phyloP scores from a whole-genome alignment of 2,888 invertebrate species.

The Drosophila nr. perissopoda region DNA sequence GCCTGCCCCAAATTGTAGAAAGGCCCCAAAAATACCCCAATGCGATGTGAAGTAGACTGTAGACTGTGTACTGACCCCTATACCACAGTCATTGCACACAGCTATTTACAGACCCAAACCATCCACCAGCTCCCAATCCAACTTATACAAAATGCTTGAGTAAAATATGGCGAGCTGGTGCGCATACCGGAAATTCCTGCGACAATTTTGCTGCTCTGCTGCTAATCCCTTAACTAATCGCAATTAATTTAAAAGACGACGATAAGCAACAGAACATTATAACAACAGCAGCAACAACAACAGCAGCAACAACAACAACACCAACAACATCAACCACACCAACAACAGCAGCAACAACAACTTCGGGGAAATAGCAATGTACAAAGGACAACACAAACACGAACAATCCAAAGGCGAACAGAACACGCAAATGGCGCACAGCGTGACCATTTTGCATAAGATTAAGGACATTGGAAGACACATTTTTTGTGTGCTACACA shows the following conservation, averaged over 20 bases:
- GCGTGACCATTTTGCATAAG: constrained; percentile 79
- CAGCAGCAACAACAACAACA: constrained; percentile 28
- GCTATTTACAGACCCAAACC: constrained; percentile 2
- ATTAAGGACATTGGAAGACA: constrained; percentile 76
- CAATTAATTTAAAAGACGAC: constrained; percentile 83
- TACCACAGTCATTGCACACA: constrained; percentile 7
- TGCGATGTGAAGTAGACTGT: background rate
- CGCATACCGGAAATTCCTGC: constrained; percentile 81
- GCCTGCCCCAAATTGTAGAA: constrained; percentile 31
- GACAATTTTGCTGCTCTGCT: constrained; percentile 76
- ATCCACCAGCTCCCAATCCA: background rate
- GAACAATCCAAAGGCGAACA: constrained; percentile 44
- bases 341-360: constrained; percentile 22
- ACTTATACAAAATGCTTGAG: constrained; percentile 42
- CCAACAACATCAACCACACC: constrained; percentile 35
- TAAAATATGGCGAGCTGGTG: constrained; percentile 74
- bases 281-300: constrained; percentile 33
- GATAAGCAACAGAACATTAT: constrained; percentile 72
- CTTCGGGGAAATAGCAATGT: constrained; percentile 13
- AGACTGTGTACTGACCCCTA: constrained; percentile 27
- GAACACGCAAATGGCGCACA: constrained; percentile 74
- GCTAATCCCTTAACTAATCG: constrained; percentile 82
- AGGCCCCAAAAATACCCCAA: constrained; percentile 1
- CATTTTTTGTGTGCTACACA: constrained; percentile 44
- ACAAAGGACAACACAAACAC: constrained; percentile 41